Conservation (phyloP, 1,140 invertebrate genomes). For the Bombus polaris region DNA sequence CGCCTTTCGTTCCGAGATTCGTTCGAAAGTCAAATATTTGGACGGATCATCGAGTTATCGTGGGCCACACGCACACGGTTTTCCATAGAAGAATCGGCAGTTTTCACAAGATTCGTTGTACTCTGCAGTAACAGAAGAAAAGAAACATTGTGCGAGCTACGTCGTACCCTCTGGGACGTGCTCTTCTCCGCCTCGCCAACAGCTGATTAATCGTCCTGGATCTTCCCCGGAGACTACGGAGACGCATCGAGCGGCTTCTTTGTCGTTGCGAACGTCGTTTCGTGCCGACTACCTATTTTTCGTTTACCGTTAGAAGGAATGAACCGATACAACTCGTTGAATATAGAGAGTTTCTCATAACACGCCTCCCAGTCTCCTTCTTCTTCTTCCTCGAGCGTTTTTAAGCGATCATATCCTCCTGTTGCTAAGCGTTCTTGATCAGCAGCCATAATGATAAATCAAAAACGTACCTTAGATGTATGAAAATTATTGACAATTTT, state of each 20-base stretch:
- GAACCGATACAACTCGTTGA: conserved; percentile 38
- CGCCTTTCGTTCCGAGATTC: conserved; percentile 21
- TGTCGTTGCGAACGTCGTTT: conserved; percentile 77
- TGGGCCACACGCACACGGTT: conserved; percentile 64
- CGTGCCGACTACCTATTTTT: conserved; percentile 74
- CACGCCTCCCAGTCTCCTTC: conserved; percentile 5
- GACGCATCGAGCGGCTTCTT: conserved; percentile 80
- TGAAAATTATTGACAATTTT: no score
- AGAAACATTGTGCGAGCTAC: conserved; percentile 78
- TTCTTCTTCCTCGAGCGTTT: not conserved
- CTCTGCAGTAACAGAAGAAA: conserved; percentile 65
- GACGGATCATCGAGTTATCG: conserved; percentile 76
- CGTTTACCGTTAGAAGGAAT: conserved; percentile 69
- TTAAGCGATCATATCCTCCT: no score
- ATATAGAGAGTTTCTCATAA: conserved; percentile 37
- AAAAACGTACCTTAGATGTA: no score
- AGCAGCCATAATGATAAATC: no score
- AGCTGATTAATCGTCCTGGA: conserved; percentile 83
- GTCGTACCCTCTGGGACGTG: conserved; percentile 76
- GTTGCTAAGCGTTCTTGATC: no score
- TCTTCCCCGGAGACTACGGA: conserved; percentile 75
- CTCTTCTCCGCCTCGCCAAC: conserved; percentile 81
- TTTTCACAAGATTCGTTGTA: conserved; percentile 71
- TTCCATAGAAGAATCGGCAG: conserved; percentile 59
- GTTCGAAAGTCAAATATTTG: conserved; percentile 75